Conservation (phyloP, 1,140 invertebrate species). For the Tetragonula clypearis region DNA sequence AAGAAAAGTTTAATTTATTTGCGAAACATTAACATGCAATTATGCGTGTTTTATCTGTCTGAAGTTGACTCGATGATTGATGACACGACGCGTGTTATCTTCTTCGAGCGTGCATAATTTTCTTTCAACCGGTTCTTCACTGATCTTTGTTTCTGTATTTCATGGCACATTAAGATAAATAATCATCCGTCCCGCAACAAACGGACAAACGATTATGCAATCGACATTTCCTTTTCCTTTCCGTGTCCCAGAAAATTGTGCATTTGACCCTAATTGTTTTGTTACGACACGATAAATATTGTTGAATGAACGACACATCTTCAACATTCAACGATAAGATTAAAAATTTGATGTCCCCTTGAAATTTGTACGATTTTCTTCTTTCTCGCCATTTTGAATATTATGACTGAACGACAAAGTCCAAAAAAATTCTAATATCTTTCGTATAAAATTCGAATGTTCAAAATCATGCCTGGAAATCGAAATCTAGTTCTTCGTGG, state of each 20-base stretch:
- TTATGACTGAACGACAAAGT: no score
- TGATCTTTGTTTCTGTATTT: background rate
- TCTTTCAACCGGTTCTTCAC: conserved; percentile 7
- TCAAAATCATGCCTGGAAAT: no score
- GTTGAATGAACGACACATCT: background rate
- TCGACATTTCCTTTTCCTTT: background rate
- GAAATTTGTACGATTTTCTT: no score
- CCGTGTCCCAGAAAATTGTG: background rate
- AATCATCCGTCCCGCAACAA: no score
- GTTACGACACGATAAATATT: background rate
- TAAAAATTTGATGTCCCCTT: no score
- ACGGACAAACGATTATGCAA: background rate
- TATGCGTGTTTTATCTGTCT: background rate
- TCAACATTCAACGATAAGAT: no score
- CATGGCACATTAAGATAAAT: no score
- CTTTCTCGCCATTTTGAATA: no score
- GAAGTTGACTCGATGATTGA: background rate
- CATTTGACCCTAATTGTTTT: background rate
- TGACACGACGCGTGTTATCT: background rate
- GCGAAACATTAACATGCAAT: background rate
- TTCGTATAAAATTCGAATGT: no score
- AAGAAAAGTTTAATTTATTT: background rate
- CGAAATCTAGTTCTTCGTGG: no score
- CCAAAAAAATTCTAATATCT: no score
- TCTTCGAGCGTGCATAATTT: background rate